Conservation (phyloP, 2,797 vertebrate genomes). For the Etheostoma perlongum region DNA sequence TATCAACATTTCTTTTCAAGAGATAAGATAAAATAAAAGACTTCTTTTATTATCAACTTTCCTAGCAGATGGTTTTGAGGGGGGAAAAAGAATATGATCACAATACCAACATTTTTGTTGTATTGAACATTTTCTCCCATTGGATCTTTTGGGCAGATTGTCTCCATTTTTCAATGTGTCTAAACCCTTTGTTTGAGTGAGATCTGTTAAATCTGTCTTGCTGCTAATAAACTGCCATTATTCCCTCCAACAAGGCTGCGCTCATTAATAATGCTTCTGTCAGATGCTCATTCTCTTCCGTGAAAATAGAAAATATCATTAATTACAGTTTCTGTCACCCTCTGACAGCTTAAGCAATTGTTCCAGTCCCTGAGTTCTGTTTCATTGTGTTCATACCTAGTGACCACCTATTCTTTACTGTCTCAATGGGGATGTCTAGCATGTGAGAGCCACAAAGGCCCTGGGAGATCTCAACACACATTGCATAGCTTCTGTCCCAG, state of each 20-base stretch:
- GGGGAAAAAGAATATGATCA: conserved; percentile 85
- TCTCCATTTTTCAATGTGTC: conserved; percentile 92
- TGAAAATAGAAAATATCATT: conserved; percentile 93
- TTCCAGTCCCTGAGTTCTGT: conserved; percentile 86
- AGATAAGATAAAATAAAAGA: conserved; percentile 66
- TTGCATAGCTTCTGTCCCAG: conserved; percentile 87
- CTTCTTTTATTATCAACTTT: conserved; percentile 81
- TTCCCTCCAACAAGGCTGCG: conserved; percentile 90
- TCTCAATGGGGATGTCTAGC: conserved; percentile 89
- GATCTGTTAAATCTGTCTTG: conserved; percentile 87
- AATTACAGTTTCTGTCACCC: conserved; percentile 96
- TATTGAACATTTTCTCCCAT: conserved; percentile 85
- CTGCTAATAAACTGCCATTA: conserved; percentile 93
- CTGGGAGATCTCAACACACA: conserved; percentile 81
- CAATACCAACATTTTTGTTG: conserved; percentile 88
- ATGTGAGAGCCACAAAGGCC: conserved; percentile 86
- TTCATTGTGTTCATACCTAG: conserved; percentile 89
- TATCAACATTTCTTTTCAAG: conserved; percentile 79
- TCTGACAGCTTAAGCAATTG: conserved; percentile 88
- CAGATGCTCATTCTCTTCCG: conserved; percentile 89
- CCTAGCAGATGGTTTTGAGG: conserved; percentile 87
- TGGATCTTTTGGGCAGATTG: conserved; percentile 88
- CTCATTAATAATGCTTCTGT: conserved; percentile 98
- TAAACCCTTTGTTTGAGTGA: conserved; percentile 86
- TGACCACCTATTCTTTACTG: conserved; percentile 91